Conservation (phyloP, 2,113 vertebrate genomes). For the Lycocorax pyrrhopterus region DNA sequence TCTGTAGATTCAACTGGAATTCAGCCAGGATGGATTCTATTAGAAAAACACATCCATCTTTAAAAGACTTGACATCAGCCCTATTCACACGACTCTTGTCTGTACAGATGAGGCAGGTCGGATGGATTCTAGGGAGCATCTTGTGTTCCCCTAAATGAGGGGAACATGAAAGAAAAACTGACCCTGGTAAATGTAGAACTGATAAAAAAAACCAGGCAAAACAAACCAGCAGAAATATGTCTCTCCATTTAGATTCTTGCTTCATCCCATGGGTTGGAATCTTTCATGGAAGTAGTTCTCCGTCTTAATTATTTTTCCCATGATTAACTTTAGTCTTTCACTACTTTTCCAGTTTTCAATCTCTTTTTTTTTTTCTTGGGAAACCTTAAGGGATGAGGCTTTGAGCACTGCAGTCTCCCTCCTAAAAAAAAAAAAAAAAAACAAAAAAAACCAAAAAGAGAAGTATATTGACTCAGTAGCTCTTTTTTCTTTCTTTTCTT, state of each 20-base stretch:
- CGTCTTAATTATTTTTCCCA: not conserved
- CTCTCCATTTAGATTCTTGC: not conserved
- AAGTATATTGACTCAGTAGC: not conserved
- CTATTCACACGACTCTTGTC: not conserved
- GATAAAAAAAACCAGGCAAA: not conserved
- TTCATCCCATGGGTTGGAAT: not conserved
- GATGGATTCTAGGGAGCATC: not conserved
- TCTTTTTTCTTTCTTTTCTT: not conserved
- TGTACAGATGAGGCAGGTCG: not conserved
- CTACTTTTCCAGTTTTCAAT: not conserved
- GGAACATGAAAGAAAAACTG: not conserved
- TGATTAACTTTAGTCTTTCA: not conserved
- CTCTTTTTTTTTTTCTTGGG: not conserved
- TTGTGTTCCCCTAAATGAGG: not conserved
- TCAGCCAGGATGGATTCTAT: not conserved
- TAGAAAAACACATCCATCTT: slow-evolving; percentile 17
- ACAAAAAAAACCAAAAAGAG: not conserved
- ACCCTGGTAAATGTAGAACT: rapidly evolving
- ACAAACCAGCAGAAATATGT: not conserved
- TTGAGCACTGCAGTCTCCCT: not conserved
- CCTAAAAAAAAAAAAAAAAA: too few relatives aligned
- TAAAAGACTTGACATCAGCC: not conserved
- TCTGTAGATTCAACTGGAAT: slow-evolving; percentile 41
- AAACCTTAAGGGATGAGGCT: not conserved
- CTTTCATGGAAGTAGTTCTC: not conserved